These are phyloP conservation scores for Hemicrepidius hirtus DNA, from an alignment of 2,888 invertebrate genomes.

Conservation along the genomic window DNA sequence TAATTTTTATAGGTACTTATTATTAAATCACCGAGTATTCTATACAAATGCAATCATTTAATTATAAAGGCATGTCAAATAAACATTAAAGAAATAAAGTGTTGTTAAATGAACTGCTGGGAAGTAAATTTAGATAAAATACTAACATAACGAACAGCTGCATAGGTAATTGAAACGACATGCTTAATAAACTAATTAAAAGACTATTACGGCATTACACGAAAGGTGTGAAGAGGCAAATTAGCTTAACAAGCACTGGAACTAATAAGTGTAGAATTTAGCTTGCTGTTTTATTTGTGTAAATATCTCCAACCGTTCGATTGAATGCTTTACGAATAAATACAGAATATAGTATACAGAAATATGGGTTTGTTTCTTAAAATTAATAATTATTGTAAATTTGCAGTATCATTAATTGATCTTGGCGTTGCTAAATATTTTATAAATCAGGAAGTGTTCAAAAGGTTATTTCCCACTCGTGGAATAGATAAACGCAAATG, in stretches of 20 bases:
- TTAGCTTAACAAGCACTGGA: slow-evolving; percentile 18
- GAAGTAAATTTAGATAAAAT: slow-evolving; percentile 28
- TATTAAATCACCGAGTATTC: no score
- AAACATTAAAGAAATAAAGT: not conserved
- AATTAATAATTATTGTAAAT: no score
- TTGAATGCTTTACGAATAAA: not conserved
- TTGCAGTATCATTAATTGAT: no score
- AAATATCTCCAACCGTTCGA: slow-evolving; percentile 5
- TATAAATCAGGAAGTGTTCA: no score
- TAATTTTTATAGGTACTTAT: no score
- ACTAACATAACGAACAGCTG: slow-evolving; percentile 24
- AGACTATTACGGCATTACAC: slow-evolving; percentile 24
- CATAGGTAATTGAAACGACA: slow-evolving; percentile 31
- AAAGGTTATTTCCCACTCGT: no score
- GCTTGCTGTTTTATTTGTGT: slow-evolving; percentile 8
- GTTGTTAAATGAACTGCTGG: not conserved
- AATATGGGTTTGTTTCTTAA: no score
- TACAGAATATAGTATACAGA: no score
- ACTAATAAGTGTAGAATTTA: slow-evolving; percentile 11
- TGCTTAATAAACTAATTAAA: slow-evolving; percentile 37
- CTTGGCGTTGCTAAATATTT: no score
- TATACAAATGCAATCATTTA: not conserved
- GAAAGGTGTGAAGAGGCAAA: slow-evolving; percentile 30
- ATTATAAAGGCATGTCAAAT: slow-evolving; percentile 19
- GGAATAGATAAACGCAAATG: no score